phyloP scores from a whole-genome alignment of 1,140 invertebrate species.

The Ladona fulva region DNA sequence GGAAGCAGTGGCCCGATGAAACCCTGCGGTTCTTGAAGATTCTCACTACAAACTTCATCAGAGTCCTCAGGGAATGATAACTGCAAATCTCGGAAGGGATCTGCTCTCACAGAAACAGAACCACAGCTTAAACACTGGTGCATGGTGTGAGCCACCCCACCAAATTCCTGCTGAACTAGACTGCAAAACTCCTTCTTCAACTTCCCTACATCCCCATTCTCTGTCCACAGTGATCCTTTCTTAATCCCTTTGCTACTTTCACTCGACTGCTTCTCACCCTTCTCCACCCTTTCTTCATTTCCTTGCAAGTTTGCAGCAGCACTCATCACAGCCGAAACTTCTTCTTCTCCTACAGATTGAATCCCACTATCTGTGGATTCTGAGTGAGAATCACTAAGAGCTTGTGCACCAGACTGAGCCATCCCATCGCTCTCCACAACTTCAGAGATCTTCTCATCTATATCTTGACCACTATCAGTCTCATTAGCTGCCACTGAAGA shows the following conservation, averaged over 20 bases:
- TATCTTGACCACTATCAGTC: slow-evolving; percentile 7
- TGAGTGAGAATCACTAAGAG: slow-evolving; percentile 37
- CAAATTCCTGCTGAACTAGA: slow-evolving; percentile 59
- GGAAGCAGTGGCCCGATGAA: neutral
- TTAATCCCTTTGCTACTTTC: neutral
- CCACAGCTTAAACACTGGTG: slow-evolving; percentile 61
- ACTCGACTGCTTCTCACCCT: too few relatives aligned
- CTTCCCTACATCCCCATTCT: neutral
- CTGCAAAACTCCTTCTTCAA: slow-evolving; percentile 26
- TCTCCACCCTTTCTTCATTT: too few relatives aligned
- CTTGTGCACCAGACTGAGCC: slow-evolving; percentile 26
- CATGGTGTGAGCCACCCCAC: slow-evolving; percentile 60
- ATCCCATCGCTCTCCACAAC: neutral
- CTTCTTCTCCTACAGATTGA: slow-evolving; percentile 38
- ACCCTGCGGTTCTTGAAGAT: neutral
- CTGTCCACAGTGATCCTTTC: neutral
- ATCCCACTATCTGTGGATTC: slow-evolving; percentile 41
- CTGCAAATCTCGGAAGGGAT: slow-evolving; percentile 70
- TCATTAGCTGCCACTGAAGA: slow-evolving; percentile 20
- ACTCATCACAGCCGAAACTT: neutral
- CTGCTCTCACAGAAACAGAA: slow-evolving; percentile 57
- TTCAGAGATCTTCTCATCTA: neutral
- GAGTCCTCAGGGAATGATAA: slow-evolving; percentile 61
- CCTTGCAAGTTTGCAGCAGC: neutral
- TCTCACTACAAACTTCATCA: slow-evolving; percentile 29